Base-by-base conservation (phyloP, 2,113 vertebrate species). In the Sorex fumeus region DNA sequence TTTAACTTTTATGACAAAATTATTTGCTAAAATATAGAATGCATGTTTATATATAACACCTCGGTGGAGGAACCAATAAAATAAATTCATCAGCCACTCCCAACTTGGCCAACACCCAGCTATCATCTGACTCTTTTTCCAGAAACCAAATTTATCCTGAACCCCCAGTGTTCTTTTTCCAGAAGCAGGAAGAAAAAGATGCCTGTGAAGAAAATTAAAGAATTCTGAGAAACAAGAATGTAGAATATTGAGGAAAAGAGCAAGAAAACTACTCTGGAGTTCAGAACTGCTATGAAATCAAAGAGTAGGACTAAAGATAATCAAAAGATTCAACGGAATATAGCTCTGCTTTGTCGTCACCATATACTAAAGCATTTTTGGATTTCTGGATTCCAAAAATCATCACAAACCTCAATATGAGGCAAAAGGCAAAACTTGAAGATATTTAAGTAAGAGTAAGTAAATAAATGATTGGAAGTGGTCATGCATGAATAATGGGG, bases 91-190 rank as follows among this genome's bases (percentile, higher is more conserved):
- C 47, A 16, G 34, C 77, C 69, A 84, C 27, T 6, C 28, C 18
- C 72, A 50, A 84, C 43, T 45, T 23, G 34, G 30, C 34, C 47
- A 28, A 77, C 18, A 70, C 47, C 34, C 19, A 77, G 47, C 32
- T 70, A 69, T 45, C 28, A 84, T 45, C 32, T 30, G 69, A 78
- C 21, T 67, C 60, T 75, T 66, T 25, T 91, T 47, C 19, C 11
- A 84, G 36, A 60, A 43, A 91, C 11, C 34, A 78, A 45, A 70
- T 84, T 34, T 45, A 60, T 84, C 47, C 72, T 78, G 36, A 69
- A 91, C 53, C n/a, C 34, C 15, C 72, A 77, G 77, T 69, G 25
- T 45, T 60, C 8, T 34, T 34, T 70, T 91, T 78, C 16, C 47
- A 78, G 36, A 84, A 84, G 66, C 30, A 70, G 27, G 43, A 70